These are phyloP conservation scores for silkworm (Bombyx mori) DNA, from an alignment of 1,140 invertebrate species.

Conservation along the genomic window ASM3026992v2 NC_085109.1:2127501-2128000, in stretches of 20 bases:
- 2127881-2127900: constrained; percentile 29
- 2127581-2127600: constrained; percentile 53
- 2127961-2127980: constrained; percentile 42
- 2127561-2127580: constrained; percentile 51
- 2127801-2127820: constrained; percentile 39
- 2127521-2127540: constrained; percentile 31
- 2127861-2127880: constrained; percentile 48
- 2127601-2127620: constrained; percentile 52
- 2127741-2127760: constrained; percentile 41
- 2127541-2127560: constrained; percentile 31
- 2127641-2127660: constrained; percentile 50
- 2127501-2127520: constrained; percentile 55
- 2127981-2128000: constrained; percentile 42
- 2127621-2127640: constrained; percentile 44
- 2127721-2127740: constrained; percentile 44
- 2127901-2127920: constrained; percentile 40
- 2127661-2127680: constrained; percentile 54
- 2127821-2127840: constrained; percentile 47
- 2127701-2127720: constrained; percentile 40
- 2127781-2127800: constrained; percentile 45
- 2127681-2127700: constrained; percentile 43
- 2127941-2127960: constrained; percentile 40
- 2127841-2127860: constrained; percentile 50
- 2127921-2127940: constrained; percentile 50
- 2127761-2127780: constrained; percentile 46